Conservation (phyloP, 2,113 vertebrate genomes). For the Onychostruthus taczanowskii region DNA sequence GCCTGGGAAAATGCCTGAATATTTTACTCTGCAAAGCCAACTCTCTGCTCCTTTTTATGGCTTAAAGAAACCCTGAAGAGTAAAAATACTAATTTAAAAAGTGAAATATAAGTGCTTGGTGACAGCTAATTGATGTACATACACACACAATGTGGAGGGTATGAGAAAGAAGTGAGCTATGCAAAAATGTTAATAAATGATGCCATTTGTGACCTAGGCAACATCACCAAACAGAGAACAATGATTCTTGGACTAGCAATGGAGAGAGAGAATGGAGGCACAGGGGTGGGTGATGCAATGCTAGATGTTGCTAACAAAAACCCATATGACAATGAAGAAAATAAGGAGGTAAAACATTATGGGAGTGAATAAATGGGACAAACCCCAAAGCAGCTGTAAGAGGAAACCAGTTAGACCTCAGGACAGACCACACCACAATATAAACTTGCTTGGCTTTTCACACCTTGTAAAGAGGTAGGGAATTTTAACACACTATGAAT, state of each 20-base stretch:
- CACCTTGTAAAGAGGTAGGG: background rate
- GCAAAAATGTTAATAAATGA: background rate
- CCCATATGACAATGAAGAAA: background rate
- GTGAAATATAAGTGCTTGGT: background rate
- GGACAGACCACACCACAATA: background rate
- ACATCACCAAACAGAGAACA: background rate
- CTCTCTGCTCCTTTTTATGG: background rate
- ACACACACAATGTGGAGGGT: background rate
- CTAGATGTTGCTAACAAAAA: background rate
- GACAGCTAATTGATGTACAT: background rate
- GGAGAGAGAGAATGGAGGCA: background rate
- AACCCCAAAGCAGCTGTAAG: background rate
- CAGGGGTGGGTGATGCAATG: background rate
- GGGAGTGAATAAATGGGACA: background rate
- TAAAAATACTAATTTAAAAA: background rate
- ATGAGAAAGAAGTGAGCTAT: background rate
- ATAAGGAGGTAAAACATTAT: background rate
- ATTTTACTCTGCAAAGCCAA: background rate
- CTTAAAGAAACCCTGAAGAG: background rate
- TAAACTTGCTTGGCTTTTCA: background rate
- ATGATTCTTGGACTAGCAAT: background rate
- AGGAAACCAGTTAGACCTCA: background rate
- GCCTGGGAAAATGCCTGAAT: background rate
- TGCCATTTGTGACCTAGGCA: constrained; percentile 29
- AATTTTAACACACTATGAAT: background rate